Percentiles rank a stretch among this genome's conserved stretches.
phyloP scores from a whole-genome alignment of 2,113 vertebrate genomes.

The Hippolais icterina region DNA sequence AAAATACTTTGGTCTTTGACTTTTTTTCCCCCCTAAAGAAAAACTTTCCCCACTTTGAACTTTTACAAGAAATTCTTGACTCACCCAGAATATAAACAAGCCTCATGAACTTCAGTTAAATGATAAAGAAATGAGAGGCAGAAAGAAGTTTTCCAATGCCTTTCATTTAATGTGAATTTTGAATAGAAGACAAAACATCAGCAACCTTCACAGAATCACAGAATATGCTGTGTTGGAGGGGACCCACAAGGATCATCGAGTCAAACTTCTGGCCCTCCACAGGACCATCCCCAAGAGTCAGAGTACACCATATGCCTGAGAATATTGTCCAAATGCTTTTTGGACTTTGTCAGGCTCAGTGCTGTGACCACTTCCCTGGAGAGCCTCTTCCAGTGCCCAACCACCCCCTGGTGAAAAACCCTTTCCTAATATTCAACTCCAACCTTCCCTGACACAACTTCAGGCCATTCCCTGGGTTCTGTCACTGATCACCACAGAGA shows the following conservation, averaged over 20 bases:
- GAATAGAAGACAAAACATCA: not conserved
- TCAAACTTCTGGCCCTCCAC: not conserved
- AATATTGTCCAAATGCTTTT: not conserved
- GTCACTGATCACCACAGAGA: not conserved
- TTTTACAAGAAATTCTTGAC: not conserved
- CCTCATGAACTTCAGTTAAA: not conserved
- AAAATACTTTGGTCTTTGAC: not conserved
- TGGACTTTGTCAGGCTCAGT: not conserved
- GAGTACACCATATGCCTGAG: not conserved
- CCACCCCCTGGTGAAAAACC: not conserved
- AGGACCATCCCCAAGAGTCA: not conserved
- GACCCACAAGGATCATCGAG: not conserved
- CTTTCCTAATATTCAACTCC: not conserved
- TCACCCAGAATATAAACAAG: not conserved
- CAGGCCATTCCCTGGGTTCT: not conserved
- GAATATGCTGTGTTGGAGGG: not conserved
- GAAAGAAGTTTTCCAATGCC: not conserved
- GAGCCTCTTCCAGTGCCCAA: not conserved
- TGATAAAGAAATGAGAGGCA: not conserved
- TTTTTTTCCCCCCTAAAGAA: not conserved
- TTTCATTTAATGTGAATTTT: not conserved
- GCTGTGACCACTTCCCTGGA: not conserved
- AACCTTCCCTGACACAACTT: not conserved
- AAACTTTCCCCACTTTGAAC: not conserved
- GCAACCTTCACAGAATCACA: not conserved